Evolutionary conservation across 2,797 vertebrate species (phyloP).

Genomic region (Cetoscarus ocellatus): DNA sequence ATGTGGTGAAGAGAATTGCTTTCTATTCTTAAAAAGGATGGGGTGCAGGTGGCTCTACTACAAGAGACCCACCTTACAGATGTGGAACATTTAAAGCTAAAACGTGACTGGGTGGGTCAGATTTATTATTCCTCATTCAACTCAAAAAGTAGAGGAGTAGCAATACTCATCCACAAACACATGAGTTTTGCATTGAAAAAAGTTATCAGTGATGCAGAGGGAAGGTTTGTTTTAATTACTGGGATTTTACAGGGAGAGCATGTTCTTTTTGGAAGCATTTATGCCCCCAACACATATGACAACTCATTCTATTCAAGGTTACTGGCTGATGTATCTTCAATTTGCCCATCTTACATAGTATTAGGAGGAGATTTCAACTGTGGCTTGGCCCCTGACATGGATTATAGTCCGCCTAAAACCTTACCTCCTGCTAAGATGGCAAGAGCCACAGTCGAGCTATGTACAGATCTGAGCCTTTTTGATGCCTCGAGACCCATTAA

Average conservation of each 20-base stretch:
- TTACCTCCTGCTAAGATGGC: neutral
- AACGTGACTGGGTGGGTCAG: no score
- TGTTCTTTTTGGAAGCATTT: neutral
- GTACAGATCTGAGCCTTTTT: neutral
- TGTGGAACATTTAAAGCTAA: no score
- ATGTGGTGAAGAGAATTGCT: no score
- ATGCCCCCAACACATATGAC: neutral
- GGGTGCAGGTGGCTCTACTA: no score
- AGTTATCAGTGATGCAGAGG: neutral
- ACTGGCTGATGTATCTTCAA: neutral
- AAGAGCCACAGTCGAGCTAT: neutral
- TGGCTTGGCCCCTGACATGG: neutral
- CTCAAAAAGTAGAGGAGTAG: slow-evolving; percentile 14
- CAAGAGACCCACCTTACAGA: no score
- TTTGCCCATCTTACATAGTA: neutral
- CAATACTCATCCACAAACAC: slow-evolving; percentile 21
- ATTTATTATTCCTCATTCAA: no score
- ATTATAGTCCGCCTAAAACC: neutral
- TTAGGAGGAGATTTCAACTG: neutral
- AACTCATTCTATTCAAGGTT: neutral
- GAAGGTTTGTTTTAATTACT: neutral
- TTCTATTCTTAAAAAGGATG: no score
- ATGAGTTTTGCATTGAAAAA: neutral
- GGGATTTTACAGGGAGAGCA: neutral
- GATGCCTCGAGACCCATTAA: no score